Conservation (phyloP, 2,113 vertebrate species). For the Halichoerus grypus region DNA sequence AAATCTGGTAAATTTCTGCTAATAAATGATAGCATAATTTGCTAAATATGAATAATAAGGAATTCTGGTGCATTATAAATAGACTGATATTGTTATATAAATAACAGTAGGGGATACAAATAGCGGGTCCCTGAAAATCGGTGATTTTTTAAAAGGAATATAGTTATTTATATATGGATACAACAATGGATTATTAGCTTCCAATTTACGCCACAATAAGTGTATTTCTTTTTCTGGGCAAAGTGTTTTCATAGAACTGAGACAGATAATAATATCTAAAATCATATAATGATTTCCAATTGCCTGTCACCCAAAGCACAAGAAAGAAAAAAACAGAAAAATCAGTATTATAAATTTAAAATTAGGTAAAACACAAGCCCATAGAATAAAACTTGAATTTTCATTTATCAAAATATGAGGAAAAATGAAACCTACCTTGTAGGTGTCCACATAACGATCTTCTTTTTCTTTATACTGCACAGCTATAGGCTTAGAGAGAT, state of each 20-base stretch:
- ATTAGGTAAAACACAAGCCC: neutral
- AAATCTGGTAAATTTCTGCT: conserved; percentile 41
- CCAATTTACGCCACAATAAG: conserved; percentile 28
- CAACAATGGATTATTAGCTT: conserved; percentile 17
- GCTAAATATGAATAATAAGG: neutral
- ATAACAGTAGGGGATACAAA: neutral
- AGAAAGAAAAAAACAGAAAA: conserved; percentile 43
- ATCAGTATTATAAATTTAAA: neutral
- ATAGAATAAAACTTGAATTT: conserved; percentile 20
- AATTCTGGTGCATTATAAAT: neutral
- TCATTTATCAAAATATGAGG: neutral
- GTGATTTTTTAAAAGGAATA: conserved; percentile 51
- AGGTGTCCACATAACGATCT: conserved; percentile 98
- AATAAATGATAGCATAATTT: conserved; percentile 29
- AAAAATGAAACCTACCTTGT: conserved; percentile 88
- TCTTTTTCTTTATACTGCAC: conserved; percentile 99
- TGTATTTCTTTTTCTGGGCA: neutral
- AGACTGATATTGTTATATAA: neutral
- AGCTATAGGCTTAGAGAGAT: conserved; percentile 96
- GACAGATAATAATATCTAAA: conserved; percentile 26
- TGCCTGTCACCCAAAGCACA: conserved; percentile 5
- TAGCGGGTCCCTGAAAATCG: conserved; percentile 3
- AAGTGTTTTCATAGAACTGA: conserved; percentile 46
- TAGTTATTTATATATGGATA: neutral
- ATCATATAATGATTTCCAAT: conserved; percentile 43